A percentile compares a stretch with the other conserved stretches of the same genome.
Conservation (phyloP, 1,140 invertebrate species). For the Diachasma alloeum region DNA sequence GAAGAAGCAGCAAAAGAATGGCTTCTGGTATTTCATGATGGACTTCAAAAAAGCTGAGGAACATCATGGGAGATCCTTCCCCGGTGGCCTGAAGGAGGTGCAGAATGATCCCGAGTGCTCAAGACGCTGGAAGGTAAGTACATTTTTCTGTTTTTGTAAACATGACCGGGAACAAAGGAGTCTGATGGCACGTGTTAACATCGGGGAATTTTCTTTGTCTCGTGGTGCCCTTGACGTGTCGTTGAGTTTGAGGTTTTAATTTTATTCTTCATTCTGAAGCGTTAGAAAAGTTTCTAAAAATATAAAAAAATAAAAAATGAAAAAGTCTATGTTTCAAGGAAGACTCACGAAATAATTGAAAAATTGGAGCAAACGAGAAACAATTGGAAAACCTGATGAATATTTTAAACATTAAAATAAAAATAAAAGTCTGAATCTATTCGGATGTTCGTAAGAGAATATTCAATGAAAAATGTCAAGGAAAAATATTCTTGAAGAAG, state of each 20-base stretch:
- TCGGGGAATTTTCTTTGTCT: not conserved
- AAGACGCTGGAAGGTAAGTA: conserved; percentile 17
- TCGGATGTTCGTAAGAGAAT: too few relatives aligned
- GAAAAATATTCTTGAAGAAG: not conserved
- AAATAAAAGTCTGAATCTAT: too few relatives aligned
- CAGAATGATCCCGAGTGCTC: conserved; percentile 46
- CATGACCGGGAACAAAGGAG: not conserved
- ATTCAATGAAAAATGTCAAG: too few relatives aligned
- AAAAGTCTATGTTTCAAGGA: too few relatives aligned
- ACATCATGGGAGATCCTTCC: conserved; percentile 49
- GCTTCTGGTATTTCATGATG: conserved; percentile 56
- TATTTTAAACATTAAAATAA: too few relatives aligned
- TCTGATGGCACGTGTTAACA: not conserved
- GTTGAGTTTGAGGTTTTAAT: not conserved
- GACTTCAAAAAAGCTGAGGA: conserved; percentile 55
- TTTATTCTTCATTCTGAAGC: not conserved
- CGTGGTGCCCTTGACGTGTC: not conserved
- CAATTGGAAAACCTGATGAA: too few relatives aligned
- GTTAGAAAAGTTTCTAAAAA: too few relatives aligned
- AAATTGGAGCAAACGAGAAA: too few relatives aligned
- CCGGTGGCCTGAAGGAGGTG: conserved; percentile 46
- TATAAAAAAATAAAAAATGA: too few relatives aligned
- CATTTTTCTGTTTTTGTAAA: not conserved
- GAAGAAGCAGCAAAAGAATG: conserved; percentile 53
- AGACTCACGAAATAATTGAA: too few relatives aligned